Conservation (phyloP, 2,888 invertebrate species). For the Stratiomys singularior region DNA sequence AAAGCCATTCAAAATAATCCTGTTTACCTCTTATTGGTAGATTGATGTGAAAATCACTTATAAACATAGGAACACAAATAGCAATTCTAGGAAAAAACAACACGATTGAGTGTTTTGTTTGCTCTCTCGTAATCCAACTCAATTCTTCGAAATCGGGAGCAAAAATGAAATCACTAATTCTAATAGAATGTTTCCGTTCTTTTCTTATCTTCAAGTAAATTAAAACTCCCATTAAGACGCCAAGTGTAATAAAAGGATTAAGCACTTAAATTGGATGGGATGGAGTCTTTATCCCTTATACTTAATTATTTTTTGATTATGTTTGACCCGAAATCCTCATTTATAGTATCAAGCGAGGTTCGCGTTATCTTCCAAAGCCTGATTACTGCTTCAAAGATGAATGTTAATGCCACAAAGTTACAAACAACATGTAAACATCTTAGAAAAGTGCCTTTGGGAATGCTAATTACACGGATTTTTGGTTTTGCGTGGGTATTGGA, state of each 20-base stretch:
- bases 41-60: too few relatives aligned
- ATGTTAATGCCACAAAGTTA: slow-evolving; percentile 5
- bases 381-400: neutral
- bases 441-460: neutral
- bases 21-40: too few relatives aligned
- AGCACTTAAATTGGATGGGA: slow-evolving; percentile 12
- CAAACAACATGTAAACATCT: neutral
- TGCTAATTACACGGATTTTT: neutral
- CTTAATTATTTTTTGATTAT: slow-evolving; percentile 23
- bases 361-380: neutral
- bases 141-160: too few relatives aligned
- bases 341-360: neutral
- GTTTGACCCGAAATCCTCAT: neutral
- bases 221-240: too few relatives aligned
- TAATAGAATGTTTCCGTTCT: neutral
- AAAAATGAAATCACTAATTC: neutral
- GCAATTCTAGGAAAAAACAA: too few relatives aligned
- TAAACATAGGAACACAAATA: too few relatives aligned
- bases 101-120: too few relatives aligned
- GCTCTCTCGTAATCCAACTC: too few relatives aligned
- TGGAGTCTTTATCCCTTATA: neutral
- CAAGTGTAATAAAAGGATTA: slow-evolving; percentile 20
- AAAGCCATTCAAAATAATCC: too few relatives aligned
- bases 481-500: neutral
- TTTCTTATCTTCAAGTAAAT: neutral